These are phyloP conservation scores for Dexiosoma caninum DNA, from an alignment of 2,888 invertebrate species.

Conservation along the genomic window DNA sequence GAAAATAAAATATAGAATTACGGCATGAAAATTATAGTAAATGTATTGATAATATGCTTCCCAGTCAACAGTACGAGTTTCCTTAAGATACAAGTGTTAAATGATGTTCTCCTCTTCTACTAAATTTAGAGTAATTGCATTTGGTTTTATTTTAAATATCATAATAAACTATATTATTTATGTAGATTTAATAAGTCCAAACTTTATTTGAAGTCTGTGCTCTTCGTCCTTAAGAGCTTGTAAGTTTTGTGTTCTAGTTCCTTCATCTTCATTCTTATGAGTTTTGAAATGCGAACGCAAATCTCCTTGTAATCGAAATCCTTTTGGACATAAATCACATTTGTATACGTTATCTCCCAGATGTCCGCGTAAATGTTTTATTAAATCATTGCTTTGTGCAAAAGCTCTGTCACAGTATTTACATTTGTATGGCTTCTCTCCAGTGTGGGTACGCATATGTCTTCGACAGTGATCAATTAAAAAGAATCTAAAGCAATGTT, in stretches of 20 bases:
- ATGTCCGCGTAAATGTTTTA: constrained; percentile 78
- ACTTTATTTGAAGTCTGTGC: constrained; percentile 45
- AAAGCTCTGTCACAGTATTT: constrained; percentile 66
- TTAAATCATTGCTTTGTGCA: constrained; percentile 67
- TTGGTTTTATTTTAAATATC: too few relatives aligned
- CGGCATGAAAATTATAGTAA: too few relatives aligned
- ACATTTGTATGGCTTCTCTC: constrained; percentile 71
- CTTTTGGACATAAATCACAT: constrained; percentile 73
- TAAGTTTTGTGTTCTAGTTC: constrained; percentile 53
- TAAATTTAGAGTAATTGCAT: too few relatives aligned
- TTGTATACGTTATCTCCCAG: constrained; percentile 80
- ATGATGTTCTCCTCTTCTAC: too few relatives aligned
- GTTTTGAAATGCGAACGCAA: constrained; percentile 64
- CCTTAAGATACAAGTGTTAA: too few relatives aligned
- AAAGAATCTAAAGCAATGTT: constrained; percentile 77
- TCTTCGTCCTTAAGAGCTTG: constrained; percentile 59
- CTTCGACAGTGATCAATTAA: constrained; percentile 80
- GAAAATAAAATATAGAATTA: too few relatives aligned
- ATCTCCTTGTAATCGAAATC: constrained; percentile 63
- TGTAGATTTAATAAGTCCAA: constrained; percentile 33
- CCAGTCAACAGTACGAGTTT: too few relatives aligned
- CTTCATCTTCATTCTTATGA: constrained; percentile 65
- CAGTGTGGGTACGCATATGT: constrained; percentile 81
- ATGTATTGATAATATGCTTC: too few relatives aligned
- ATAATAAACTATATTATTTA: too few relatives aligned